These are phyloP conservation scores for Monochamus saltuarius DNA, from an alignment of 1,140 invertebrate species.

Conservation along the genomic window DNA sequence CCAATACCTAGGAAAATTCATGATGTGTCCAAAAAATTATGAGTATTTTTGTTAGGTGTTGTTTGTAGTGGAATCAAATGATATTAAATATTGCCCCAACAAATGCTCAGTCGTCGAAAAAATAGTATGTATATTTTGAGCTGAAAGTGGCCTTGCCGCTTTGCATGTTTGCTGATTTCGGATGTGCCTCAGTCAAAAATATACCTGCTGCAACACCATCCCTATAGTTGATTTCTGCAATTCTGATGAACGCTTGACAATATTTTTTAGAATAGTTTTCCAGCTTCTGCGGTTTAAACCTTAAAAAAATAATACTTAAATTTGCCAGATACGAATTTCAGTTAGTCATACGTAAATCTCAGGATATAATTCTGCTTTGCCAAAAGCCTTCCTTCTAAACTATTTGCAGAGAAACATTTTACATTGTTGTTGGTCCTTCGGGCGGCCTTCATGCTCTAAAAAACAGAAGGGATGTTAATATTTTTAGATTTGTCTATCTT, in stretches of 20 bases:
- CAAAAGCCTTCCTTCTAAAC: conserved; percentile 28
- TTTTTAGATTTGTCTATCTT: background rate
- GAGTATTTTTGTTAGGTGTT: no score
- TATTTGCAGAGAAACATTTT: conserved; percentile 28
- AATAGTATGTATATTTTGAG: no score
- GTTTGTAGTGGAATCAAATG: no score
- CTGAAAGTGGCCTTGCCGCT: no score
- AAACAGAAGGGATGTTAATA: background rate
- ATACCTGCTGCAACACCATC: conserved; percentile 10
- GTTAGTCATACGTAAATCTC: conserved; percentile 30
- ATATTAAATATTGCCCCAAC: no score
- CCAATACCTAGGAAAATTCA: no score
- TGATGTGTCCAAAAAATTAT: no score
- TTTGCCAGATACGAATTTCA: no score
- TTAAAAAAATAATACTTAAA: background rate
- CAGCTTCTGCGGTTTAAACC: conserved; percentile 2
- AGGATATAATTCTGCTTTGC: conserved; percentile 27
- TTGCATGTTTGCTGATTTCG: no score
- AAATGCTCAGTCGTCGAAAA: no score
- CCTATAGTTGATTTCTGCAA: conserved; percentile 8
- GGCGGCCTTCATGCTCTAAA: conserved; percentile 28
- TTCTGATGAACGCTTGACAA: conserved; percentile 9
- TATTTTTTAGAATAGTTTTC: conserved; percentile 6
- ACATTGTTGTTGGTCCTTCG: conserved; percentile 28
- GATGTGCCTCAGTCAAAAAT: no score